phyloP scores from a whole-genome alignment of 2,113 vertebrate genomes.

The Actenoides hombroni region DNA sequence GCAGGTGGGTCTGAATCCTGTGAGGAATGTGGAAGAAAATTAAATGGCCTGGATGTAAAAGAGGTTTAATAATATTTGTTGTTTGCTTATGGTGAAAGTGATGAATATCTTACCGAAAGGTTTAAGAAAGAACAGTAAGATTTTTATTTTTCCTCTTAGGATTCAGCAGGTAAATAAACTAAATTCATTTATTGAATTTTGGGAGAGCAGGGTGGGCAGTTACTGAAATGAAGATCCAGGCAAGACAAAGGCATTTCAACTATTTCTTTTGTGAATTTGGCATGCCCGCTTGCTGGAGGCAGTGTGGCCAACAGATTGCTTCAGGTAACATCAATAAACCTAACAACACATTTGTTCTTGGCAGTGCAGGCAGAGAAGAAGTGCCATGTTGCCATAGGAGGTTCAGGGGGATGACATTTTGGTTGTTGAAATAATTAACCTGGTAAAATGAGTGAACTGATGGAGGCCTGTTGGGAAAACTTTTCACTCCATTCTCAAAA shows the following conservation, averaged over 20 bases:
- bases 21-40: background rate
- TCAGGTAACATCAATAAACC: conserved; percentile 42
- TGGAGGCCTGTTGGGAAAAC: background rate
- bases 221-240: background rate
- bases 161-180: background rate
- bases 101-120: background rate
- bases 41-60: background rate
- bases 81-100: background rate
- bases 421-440: background rate
- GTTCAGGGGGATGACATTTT: background rate
- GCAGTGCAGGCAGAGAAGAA: background rate
- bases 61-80: background rate
- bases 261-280: background rate
- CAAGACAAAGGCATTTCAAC: background rate
- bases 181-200: background rate
- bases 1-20: background rate
- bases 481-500: background rate
- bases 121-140: background rate
- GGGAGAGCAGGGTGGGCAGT: background rate
- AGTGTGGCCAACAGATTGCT: background rate
- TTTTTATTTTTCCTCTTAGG: background rate
- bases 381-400: conserved; percentile 23
- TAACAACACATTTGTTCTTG: conserved; percentile 23
- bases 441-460: background rate
- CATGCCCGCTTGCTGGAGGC: background rate